Evolutionary conservation across 2,113 vertebrate genomes (phyloP).

Genomic region (Oncorhynchus nerka): DNA sequence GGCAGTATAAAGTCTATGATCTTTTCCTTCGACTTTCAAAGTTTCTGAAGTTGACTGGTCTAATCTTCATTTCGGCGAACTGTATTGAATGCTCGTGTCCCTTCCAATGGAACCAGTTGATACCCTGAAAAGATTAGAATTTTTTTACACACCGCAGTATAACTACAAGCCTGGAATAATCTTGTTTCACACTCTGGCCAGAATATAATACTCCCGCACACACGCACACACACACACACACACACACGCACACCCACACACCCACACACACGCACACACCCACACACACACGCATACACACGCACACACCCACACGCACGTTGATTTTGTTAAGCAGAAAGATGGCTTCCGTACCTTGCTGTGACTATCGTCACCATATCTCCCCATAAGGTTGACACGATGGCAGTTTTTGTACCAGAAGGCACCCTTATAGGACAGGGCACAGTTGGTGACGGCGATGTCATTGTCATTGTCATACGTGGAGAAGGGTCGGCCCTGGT

Average conservation of each 20-base stretch:
- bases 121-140: constrained; percentile 71
- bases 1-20: constrained; percentile 67
- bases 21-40: constrained; percentile 87
- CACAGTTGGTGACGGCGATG: constrained; percentile 95
- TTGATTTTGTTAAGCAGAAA: too few relatives aligned
- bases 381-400: constrained; percentile 94
- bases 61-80: constrained; percentile 95
- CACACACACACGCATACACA: too few relatives aligned
- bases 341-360: constrained; percentile 81
- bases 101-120: constrained; percentile 99
- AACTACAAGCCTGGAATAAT: not conserved
- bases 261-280: too few relatives aligned
- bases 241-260: too few relatives aligned
- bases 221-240: too few relatives aligned
- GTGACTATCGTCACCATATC: constrained; percentile 88
- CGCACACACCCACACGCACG: too few relatives aligned
- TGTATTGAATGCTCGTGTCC: constrained; percentile 92
- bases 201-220: too few relatives aligned
- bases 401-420: constrained; percentile 99
- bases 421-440: constrained; percentile 94
- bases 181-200: too few relatives aligned
- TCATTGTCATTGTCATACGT: constrained; percentile 96
- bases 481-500: constrained; percentile 90
- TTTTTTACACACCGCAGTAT: not conserved
- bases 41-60: constrained; percentile 87